Evolutionary conservation across 1,140 invertebrate species (phyloP).

Genomic region (Tetragnatha versicolor): DNA sequence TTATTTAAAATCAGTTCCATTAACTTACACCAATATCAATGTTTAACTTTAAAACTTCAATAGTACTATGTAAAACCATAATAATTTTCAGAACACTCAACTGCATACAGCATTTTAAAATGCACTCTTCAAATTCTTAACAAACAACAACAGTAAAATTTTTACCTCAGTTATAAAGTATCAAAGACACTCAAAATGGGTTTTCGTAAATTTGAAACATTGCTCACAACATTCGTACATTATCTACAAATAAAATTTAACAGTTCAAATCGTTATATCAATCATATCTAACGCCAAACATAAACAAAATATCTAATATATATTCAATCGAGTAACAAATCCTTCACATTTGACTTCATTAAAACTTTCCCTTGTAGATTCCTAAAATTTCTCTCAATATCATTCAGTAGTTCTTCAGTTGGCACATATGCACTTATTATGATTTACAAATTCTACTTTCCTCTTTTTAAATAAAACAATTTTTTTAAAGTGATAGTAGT

Average conservation of each 20-base stretch:
- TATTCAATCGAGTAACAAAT: too few species aligned
- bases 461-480: not conserved
- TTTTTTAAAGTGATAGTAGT: not conserved
- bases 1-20: too few species aligned
- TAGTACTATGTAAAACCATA: too few species aligned
- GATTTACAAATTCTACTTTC: conserved; percentile 31
- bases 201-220: conserved; percentile 1
- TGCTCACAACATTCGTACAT: not conserved
- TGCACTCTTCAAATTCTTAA: not conserved
- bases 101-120: too few species aligned
- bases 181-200: not conserved
- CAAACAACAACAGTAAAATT: not conserved
- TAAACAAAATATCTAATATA: not conserved
- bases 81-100: too few species aligned
- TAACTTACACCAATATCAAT: too few species aligned
- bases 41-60: too few species aligned
- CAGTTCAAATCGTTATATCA: not conserved
- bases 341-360: not conserved
- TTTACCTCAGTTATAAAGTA: not conserved
- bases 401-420: conserved; percentile 28
- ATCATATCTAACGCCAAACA: not conserved
- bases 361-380: conserved; percentile 2
- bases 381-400: not conserved
- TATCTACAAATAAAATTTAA: conserved; percentile 8
- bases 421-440: conserved; percentile 44